Percentiles rank a stretch among this genome's conserved stretches.
These are phyloP conservation scores for Desmophyllum pertusum DNA, from an alignment of 92 coral and sea anemone genomes.

Conservation along the genomic window DNA sequence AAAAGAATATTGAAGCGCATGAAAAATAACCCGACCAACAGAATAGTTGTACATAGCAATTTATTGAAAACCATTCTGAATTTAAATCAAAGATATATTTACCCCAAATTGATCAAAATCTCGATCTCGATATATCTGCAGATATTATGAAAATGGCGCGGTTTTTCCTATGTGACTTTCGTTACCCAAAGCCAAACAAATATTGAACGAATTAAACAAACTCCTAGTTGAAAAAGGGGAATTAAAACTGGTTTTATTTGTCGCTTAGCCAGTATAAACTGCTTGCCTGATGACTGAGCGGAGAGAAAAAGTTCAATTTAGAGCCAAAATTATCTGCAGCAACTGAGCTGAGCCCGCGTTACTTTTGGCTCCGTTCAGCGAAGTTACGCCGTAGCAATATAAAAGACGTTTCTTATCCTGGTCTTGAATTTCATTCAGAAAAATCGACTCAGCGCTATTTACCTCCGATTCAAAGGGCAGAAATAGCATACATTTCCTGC, in stretches of 20 bases:
- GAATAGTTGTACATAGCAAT: background rate
- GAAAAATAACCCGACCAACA: background rate
- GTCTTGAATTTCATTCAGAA: background rate
- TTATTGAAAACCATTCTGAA: background rate
- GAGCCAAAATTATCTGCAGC: too few relatives aligned
- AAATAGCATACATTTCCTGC: too few relatives aligned
- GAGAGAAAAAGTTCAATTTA: background rate
- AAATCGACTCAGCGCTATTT: too few relatives aligned
- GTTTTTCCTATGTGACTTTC: background rate
- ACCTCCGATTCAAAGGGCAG: too few relatives aligned
- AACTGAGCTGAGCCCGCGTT: background rate
- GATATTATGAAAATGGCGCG: background rate
- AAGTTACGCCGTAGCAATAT: background rate
- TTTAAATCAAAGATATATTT: background rate
- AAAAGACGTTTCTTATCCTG: too few relatives aligned
- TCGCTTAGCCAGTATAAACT: background rate
- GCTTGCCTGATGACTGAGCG: background rate
- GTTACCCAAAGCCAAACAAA: background rate
- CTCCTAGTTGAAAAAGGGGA: background rate
- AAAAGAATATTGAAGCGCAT: background rate
- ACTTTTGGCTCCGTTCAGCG: background rate
- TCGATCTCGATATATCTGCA: background rate
- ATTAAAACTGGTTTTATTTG: background rate
- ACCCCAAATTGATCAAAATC: background rate
- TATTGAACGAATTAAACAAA: background rate